These are phyloP conservation scores for Melanotaenia pygmaea DNA, from an alignment of 2,797 vertebrate species.

Conservation along the genomic window DNA sequence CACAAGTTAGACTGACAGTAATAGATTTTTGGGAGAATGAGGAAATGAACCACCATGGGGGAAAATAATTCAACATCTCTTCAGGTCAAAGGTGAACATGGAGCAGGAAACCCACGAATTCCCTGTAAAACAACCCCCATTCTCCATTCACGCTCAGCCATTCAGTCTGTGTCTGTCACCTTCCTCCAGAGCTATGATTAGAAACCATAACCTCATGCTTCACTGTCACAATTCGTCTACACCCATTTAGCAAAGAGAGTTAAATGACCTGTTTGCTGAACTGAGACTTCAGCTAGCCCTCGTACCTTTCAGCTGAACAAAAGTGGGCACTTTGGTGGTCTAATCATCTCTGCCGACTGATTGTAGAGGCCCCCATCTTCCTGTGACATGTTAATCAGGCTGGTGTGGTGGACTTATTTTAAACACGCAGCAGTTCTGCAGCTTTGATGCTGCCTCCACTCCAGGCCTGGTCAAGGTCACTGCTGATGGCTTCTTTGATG, in stretches of 20 bases:
- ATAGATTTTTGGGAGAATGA: constrained; percentile 17
- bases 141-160: constrained; percentile 25
- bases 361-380: constrained; percentile 60
- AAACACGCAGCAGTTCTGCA: constrained; percentile 39
- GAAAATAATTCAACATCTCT: constrained; percentile 55
- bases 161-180: constrained; percentile 35
- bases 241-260: constrained; percentile 68
- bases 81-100: constrained; percentile 45
- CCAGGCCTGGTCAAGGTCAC: constrained; percentile 59
- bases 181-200: constrained; percentile 74
- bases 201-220: constrained; percentile 74
- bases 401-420: constrained; percentile 48
- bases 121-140: constrained; percentile 38
- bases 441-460: constrained; percentile 67
- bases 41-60: constrained; percentile 66
- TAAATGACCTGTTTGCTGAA: constrained; percentile 62
- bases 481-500: constrained; percentile 69
- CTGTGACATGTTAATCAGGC: constrained; percentile 74
- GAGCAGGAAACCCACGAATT: constrained; percentile 33
- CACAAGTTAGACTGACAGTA: constrained; percentile 2
- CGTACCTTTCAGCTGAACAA: constrained; percentile 27
- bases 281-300: constrained; percentile 28
- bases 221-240: constrained; percentile 69
- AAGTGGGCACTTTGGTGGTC: constrained; percentile 49
- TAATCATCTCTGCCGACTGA: constrained; percentile 64